These are phyloP conservation scores for Polydrusus pterygomalis DNA, from an alignment of 2,888 invertebrate genomes.

Conservation along the genomic window DNA sequence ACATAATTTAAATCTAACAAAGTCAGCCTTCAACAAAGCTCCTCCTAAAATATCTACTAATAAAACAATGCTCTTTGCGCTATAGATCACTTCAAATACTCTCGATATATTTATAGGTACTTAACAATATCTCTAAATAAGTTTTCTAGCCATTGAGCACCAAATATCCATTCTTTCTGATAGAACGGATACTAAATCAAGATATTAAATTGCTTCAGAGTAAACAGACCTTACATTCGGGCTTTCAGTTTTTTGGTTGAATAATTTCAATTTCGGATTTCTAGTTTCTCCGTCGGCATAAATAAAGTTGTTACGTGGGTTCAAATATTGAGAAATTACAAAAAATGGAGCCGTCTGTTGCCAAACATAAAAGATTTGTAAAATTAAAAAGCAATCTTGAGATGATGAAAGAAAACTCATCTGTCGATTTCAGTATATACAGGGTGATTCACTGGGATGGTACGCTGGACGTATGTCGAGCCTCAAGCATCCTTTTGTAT, in stretches of 20 bases:
- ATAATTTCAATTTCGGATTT: constrained; percentile 58
- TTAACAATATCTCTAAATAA: constrained; percentile 54
- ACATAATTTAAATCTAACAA: too few species aligned
- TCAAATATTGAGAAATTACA: constrained; percentile 44
- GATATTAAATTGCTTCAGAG: constrained; percentile 58
- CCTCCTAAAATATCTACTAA: background rate
- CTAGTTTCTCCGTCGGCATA: constrained; percentile 36
- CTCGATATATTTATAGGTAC: constrained; percentile 53
- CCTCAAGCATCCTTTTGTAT: too few species aligned
- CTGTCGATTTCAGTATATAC: too few species aligned
- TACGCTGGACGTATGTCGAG: too few species aligned
- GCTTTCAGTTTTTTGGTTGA: constrained; percentile 58
- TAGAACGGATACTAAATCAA: constrained; percentile 55
- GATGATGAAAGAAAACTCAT: too few species aligned
- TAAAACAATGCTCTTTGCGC: constrained; percentile 23
- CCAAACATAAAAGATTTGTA: background rate
- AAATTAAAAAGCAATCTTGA: too few species aligned
- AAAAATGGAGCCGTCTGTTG: background rate
- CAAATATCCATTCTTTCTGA: constrained; percentile 54
- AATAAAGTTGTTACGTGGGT: constrained; percentile 45
- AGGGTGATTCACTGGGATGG: too few species aligned
- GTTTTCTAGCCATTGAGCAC: constrained; percentile 53
- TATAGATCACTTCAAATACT: constrained; percentile 45
- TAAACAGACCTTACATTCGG: constrained; percentile 57
- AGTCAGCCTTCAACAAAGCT: too few species aligned